Conservation (phyloP, 2,888 invertebrate genomes). For the Lasioglossum vierecki region DNA sequence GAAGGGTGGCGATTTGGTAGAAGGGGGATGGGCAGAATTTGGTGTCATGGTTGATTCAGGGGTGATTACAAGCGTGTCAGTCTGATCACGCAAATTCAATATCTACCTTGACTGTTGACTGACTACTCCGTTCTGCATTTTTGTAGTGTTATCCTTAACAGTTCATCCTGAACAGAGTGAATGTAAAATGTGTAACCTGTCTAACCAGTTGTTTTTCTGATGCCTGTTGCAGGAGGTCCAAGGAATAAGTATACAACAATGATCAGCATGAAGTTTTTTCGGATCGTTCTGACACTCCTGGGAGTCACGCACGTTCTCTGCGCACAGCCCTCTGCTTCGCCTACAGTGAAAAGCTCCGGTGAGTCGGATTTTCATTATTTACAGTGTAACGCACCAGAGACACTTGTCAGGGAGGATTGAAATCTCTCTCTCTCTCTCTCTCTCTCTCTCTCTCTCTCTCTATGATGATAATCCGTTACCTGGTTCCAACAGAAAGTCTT, state of each 20-base stretch:
- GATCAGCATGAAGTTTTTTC: constrained; percentile 78
- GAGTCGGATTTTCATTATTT: constrained; percentile 60
- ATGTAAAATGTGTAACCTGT: neutral
- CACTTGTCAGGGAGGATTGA: neutral
- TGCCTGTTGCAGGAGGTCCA: constrained; percentile 75
- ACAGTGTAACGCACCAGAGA: neutral
- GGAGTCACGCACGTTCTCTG: constrained; percentile 79
- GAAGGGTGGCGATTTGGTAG: neutral
- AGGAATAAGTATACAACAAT: constrained; percentile 76
- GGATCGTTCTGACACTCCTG: constrained; percentile 78
- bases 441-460: neutral
- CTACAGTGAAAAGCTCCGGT: constrained; percentile 80
- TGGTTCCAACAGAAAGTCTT: neutral
- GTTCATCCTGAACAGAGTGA: neutral
- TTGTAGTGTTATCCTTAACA: neutral
- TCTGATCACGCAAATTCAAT: neutral
- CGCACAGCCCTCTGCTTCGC: constrained; percentile 78
- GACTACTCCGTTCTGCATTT: neutral
- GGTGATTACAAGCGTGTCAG: neutral
- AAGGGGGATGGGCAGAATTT: neutral
- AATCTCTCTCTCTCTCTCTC: neutral
- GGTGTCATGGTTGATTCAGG: neutral
- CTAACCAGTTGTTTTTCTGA: neutral
- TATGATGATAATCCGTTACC: neutral
- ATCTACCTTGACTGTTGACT: neutral